Evolutionary conservation across 2,888 invertebrate genomes (phyloP).

Genomic region (Poecilus cupreus): DNA sequence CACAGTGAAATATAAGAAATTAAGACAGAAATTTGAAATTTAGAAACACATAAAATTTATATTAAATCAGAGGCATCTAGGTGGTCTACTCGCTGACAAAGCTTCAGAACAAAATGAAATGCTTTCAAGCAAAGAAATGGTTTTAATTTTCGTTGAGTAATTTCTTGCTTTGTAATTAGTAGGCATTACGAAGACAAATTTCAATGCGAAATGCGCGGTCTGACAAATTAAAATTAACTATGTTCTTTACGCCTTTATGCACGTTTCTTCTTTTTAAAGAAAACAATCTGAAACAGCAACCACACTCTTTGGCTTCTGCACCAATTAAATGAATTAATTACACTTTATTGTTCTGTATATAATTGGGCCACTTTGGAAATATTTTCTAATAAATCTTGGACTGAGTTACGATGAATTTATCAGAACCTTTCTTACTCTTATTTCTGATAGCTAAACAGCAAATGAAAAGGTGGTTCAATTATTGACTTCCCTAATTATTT

Average conservation of each 20-base stretch:
- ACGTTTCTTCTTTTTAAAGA: constrained; percentile 7
- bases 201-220: background rate
- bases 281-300: background rate
- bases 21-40: too few species aligned
- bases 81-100: background rate
- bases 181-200: constrained; percentile 43
- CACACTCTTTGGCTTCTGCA: background rate
- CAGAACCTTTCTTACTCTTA: too few species aligned
- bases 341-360: too few species aligned
- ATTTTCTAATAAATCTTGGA: too few species aligned
- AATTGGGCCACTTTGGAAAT: too few species aligned
- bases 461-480: too few species aligned
- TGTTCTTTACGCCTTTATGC: constrained; percentile 33
- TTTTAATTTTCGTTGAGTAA: constrained; percentile 30
- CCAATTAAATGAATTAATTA: constrained; percentile 1
- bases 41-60: too few species aligned
- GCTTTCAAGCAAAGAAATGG: constrained; percentile 12
- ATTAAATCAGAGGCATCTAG: background rate
- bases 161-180: constrained; percentile 47
- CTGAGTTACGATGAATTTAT: too few species aligned
- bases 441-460: too few species aligned
- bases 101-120: background rate
- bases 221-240: constrained; percentile 31
- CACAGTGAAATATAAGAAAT: too few species aligned
- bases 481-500: too few species aligned